phyloP scores from a whole-genome alignment of 2,113 vertebrate species.

The Bos javanicus region DNA sequence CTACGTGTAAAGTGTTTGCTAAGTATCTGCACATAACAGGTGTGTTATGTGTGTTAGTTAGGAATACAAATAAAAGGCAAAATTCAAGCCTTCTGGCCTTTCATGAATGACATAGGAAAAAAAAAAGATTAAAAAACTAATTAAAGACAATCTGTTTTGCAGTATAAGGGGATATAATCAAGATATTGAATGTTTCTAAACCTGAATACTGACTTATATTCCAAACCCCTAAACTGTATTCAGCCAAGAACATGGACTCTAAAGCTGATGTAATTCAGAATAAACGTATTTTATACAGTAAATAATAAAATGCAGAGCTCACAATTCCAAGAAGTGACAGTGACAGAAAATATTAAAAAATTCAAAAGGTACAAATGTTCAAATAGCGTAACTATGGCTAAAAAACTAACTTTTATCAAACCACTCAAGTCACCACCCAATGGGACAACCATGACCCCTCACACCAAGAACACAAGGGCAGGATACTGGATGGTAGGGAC shows the following conservation, averaged over 20 bases:
- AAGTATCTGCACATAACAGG: not conserved
- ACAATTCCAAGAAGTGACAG: not conserved
- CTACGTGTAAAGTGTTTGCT: not conserved
- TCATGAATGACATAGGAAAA: not conserved
- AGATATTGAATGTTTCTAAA: not conserved
- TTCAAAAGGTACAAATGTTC: not conserved
- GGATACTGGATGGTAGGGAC: accelerated
- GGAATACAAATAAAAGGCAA: not conserved
- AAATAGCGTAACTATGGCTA: not conserved
- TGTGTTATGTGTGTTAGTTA: not conserved
- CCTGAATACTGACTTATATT: not conserved
- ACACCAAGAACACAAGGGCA: not conserved
- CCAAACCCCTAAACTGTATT: not conserved
- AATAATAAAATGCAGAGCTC: not conserved
- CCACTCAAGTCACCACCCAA: not conserved
- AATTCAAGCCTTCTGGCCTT: not conserved
- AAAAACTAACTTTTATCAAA: not conserved
- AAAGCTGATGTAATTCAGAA: not conserved
- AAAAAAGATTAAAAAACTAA: not conserved
- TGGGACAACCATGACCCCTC: not conserved
- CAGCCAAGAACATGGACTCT: not conserved
- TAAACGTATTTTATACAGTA: not conserved
- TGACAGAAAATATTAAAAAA: not conserved
- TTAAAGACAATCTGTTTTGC: not conserved
- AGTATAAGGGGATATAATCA: not conserved